Evolutionary conservation across 2,888 invertebrate genomes (phyloP).

Genomic region (Lobophora halterata): DNA sequence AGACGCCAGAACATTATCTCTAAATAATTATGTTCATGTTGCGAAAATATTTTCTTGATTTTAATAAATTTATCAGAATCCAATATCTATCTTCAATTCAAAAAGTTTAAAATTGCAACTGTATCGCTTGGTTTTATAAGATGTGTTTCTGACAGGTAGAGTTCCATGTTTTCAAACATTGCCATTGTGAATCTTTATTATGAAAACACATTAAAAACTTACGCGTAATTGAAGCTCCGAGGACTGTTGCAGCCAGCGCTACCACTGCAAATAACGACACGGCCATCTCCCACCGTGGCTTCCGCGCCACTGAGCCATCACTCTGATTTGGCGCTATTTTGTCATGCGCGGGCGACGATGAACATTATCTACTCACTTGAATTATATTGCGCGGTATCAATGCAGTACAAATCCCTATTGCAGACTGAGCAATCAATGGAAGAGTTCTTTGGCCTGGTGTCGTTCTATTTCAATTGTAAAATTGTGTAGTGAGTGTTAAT

Average conservation of each 20-base stretch:
- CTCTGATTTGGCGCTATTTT: slow-evolving; percentile 63
- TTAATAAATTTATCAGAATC: too few species aligned
- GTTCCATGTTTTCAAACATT: slow-evolving; percentile 14
- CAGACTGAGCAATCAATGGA: slow-evolving; percentile 34
- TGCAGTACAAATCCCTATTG: background rate
- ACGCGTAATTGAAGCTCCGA: slow-evolving; percentile 72
- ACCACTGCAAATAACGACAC: slow-evolving; percentile 64
- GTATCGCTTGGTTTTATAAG: too few species aligned
- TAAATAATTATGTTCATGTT: too few species aligned
- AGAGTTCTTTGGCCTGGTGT: slow-evolving; percentile 23
- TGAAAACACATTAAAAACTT: slow-evolving; percentile 44
- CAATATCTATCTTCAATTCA: too few species aligned
- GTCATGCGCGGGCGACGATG: slow-evolving; percentile 47
- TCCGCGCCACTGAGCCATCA: slow-evolving; percentile 59
- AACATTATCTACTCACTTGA: slow-evolving; percentile 12
- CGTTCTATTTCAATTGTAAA: slow-evolving; percentile 23
- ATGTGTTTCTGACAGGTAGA: too few species aligned
- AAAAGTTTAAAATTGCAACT: too few species aligned
- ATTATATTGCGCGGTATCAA: slow-evolving; percentile 13
- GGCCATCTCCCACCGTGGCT: slow-evolving; percentile 63
- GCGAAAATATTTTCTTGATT: too few species aligned
- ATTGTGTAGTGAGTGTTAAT: slow-evolving; percentile 38
- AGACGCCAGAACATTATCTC: too few species aligned
- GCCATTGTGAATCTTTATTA: slow-evolving; percentile 3
- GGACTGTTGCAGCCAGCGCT: slow-evolving; percentile 61